Conservation (phyloP, 2,797 vertebrate genomes). For the Cynopterus sphinx region DNA sequence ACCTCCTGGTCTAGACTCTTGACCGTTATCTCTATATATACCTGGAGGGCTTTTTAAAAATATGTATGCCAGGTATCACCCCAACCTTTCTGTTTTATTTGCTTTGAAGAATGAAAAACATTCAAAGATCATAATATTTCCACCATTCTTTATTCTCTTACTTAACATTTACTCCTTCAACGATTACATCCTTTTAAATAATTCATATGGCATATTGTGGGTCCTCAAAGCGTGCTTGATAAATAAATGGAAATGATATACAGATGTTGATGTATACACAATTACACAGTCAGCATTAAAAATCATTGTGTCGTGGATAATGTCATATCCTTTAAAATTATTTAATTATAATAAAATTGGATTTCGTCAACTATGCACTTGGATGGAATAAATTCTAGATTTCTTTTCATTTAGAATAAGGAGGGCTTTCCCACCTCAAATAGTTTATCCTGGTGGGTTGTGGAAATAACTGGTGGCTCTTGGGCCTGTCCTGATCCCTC, state of each 20-base stretch:
- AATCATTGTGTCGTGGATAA: background rate
- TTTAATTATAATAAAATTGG: background rate
- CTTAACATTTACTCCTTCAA: constrained; percentile 1
- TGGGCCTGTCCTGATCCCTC: background rate
- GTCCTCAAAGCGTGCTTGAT: background rate
- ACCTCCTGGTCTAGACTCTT: background rate
- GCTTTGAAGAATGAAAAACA: background rate
- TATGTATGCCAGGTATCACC: background rate
- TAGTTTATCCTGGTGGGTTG: background rate
- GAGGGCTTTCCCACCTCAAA: background rate
- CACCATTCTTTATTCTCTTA: background rate
- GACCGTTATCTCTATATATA: background rate
- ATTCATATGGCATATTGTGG: background rate
- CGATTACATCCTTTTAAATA: background rate
- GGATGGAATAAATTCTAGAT: background rate
- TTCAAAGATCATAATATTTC: background rate
- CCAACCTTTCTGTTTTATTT: constrained; percentile 15
- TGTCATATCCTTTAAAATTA: background rate
- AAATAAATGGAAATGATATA: background rate
- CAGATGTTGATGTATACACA: background rate
- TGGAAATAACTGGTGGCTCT: background rate
- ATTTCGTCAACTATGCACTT: background rate
- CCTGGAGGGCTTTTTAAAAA: background rate
- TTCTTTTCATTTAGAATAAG: background rate
- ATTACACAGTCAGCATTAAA: background rate